Evolutionary conservation across 1,140 invertebrate genomes (phyloP).

Genomic region (Brachionus sp.): DNA sequence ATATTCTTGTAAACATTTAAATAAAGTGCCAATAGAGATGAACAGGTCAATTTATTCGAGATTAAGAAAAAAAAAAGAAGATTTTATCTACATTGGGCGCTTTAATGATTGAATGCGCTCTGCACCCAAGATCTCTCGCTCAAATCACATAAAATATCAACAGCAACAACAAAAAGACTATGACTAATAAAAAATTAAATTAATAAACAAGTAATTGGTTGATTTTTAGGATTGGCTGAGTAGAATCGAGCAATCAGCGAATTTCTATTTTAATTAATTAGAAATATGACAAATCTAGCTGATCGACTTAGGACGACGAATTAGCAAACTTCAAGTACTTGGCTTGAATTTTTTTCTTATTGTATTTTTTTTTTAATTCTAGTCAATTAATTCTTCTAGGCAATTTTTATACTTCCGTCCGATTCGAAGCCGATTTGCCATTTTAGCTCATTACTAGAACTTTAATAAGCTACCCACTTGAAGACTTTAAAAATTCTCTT

Average conservation of each 20-base stretch:
- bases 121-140: too few species aligned
- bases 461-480: not conserved
- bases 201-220: not conserved
- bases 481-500: not conserved
- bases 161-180: too few species aligned
- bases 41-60: too few species aligned
- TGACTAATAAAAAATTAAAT: too few species aligned
- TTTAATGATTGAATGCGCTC: too few species aligned
- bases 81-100: too few species aligned
- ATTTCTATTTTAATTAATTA: slow-evolving; percentile 21
- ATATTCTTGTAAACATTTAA: too few species aligned
- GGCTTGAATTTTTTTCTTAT: slow-evolving; percentile 8
- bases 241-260: not conserved
- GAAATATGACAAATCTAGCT: slow-evolving; percentile 29
- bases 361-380: not conserved
- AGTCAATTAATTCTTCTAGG: not conserved
- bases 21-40: too few species aligned
- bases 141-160: too few species aligned
- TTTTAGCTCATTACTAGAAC: not conserved
- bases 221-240: not conserved
- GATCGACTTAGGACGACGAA: not conserved
- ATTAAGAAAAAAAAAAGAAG: too few species aligned
- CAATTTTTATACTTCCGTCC: slow-evolving; percentile 13
- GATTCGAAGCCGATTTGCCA: slow-evolving; percentile 14
- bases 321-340: slow-evolving; percentile 24